A percentile compares a stretch with the other conserved stretches of the same genome.
phyloP scores from a whole-genome alignment of 1,140 invertebrate species.

The Drosophila ohnishii region DNA sequence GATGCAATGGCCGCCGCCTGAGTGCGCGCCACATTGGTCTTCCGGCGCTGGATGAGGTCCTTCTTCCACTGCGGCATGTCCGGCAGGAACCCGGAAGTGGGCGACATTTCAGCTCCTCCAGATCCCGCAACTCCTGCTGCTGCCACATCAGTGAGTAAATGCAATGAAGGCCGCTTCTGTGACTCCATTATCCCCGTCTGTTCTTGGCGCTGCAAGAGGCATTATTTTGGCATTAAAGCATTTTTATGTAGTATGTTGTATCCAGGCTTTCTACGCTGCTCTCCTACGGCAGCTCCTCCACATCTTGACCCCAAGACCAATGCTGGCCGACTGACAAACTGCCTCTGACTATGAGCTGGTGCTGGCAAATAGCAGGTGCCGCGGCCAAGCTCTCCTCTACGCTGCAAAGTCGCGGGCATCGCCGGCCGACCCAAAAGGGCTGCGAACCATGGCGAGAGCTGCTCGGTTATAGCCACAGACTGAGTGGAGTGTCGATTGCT shows the following conservation, averaged over 20 bases:
- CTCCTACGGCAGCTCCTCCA: conserved; percentile 7
- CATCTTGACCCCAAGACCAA: conserved; percentile 55
- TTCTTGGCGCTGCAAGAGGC: conserved; percentile 53
- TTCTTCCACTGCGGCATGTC: conserved; percentile 89
- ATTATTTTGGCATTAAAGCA: conserved; percentile 53
- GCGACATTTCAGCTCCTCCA: conserved; percentile 37
- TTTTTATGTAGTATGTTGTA: conserved; percentile 12
- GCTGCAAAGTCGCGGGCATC: conserved; percentile 15
- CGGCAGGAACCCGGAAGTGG: conserved; percentile 68
- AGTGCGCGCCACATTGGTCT: conserved; percentile 82
- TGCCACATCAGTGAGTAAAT: conserved; percentile 44
- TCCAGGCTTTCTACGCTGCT: conserved; percentile 9
- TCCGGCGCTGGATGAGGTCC: conserved; percentile 88
- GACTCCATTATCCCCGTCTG: conserved; percentile 59
- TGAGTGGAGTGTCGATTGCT: not conserved
- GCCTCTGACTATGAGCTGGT: conserved; percentile 8
- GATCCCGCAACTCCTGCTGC: conserved; percentile 19
- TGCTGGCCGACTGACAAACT: conserved; percentile 15
- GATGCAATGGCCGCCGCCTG: conserved; percentile 51
- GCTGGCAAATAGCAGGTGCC: conserved; percentile 26
- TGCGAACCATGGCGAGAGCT: conserved; percentile 20
- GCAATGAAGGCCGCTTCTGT: conserved; percentile 63
- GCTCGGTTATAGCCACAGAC: not conserved
- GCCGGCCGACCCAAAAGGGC: conserved; percentile 33
- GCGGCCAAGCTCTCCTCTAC: conserved; percentile 34